phyloP scores from a whole-genome alignment of 2,113 vertebrate genomes.

The human region DNA sequence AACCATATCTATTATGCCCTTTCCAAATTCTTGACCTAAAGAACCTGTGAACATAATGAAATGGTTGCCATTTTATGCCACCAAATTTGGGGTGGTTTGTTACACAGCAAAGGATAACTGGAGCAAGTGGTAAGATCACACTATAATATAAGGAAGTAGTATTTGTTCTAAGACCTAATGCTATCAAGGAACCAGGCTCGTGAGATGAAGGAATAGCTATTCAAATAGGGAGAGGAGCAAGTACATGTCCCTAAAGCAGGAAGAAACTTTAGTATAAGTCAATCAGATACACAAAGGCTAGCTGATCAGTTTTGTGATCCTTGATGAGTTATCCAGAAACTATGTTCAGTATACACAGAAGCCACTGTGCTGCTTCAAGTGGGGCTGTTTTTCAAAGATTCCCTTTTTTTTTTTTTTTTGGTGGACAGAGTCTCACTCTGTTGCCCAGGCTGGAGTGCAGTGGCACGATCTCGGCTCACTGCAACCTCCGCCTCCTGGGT shows the following conservation, averaged over 20 bases:
- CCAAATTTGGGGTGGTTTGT: background rate
- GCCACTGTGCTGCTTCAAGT: background rate
- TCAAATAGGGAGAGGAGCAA: background rate
- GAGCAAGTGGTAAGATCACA: background rate
- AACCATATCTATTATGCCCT: background rate
- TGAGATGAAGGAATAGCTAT: background rate
- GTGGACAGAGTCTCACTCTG: too few species aligned
- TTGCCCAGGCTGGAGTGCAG: too few species aligned
- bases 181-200: background rate
- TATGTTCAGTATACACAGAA: background rate
- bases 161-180: background rate
- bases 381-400: background rate
- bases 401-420: too few species aligned
- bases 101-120: background rate
- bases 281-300: background rate
- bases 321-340: constrained; percentile 1
- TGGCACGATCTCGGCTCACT: too few species aligned
- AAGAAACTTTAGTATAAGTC: background rate
- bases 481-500: too few species aligned
- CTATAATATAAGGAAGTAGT: background rate
- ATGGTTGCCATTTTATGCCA: background rate
- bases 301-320: background rate
- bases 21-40: background rate
- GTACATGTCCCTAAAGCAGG: background rate
- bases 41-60: background rate